Evolutionary conservation across 2,888 invertebrate species (phyloP), one percentile per base, ranked within the genome.

Genomic region (Drosophila falleni): DNA sequence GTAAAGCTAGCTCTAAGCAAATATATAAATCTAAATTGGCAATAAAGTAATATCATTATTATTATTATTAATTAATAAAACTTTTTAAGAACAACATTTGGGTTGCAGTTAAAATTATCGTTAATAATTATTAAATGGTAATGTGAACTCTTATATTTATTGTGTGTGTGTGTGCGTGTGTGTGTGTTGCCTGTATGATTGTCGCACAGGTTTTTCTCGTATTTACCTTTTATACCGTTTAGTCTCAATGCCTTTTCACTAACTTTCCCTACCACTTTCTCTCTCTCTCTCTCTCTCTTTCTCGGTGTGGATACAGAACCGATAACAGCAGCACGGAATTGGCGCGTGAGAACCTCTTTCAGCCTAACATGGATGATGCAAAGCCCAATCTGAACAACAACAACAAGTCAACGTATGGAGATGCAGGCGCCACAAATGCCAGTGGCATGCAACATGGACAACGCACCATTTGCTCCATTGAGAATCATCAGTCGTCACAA

Each of bases 301-400:
- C 53, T 66, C 29, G 71, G 11, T 13, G 44, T 46, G 44, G 44
- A 46, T 13, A 78, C 79, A 92, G 92, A 89, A 91, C 90, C 82
- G 67, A 70, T 55, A 90, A 91, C 87, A 88, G 59, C 69, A 47
- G 61, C 69, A 62, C 55, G 51, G 83, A 83, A 87, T 71, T 91
- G 72, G 91, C 92, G 64, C 91, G 90, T 82, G 92, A 93, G 79
- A 92, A 92, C 75, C 90, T 92, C 67, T 93, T 92, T 71, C 91
- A 91, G 81, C 87, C 91, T 44, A 91, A 91, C 73, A 79, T 81
- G 73, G 80, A 77, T 74, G 72, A 64, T 41, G 74, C 46, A 42
- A 63, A 55, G 58, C 62, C 42, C 85, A 75, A 73, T 60, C 51
- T 29, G 53, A 64, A 31, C 80, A 66, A 9, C 51, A 70, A 31